Evolutionary conservation across 1,140 invertebrate genomes (phyloP), one percentile per base, ranked within the genome.

Genomic region (Zaprionus lachaisei): DNA sequence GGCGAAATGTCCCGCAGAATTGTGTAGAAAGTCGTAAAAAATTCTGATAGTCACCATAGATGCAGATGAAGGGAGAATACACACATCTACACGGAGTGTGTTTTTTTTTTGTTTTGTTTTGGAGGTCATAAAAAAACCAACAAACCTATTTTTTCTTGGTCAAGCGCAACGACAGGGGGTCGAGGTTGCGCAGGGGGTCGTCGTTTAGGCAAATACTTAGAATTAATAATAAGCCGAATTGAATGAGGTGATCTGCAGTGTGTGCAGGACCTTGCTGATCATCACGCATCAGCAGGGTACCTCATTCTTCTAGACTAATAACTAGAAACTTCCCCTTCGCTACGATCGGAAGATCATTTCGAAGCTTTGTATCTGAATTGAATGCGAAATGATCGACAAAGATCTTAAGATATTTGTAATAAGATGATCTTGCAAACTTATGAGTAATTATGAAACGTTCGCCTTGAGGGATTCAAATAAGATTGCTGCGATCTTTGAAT

Each of bases 71-170:
- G 41, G 60, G 60, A n/a, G 47, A 44, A 49, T n/a, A 49, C 22
- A 62, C 31, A 15, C 22, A 38, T n/a, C 34, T 9, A 22, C 20
- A 22, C 24, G 54, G 24, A 24, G 9, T 17, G 4, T 71, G 24
- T 63, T 26, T 49, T 5, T 49, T 49, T 22, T 22, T 31, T 20
- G 57, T 55, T 51, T 57, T 67, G 37, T 44, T 63, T 44, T 14
- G 70, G 75, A 55, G 83, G 84, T 89, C 85, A 87, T 87, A 77
- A 87, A 85, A 75, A 83, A 87, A 89, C 81, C 80, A 83, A 87
- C 84, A 83, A 87, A 79, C 73, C 75, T 74, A 83, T 84, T 90
- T 83, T 44, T 72, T 77, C 57, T 70, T 84, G 84, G 84, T 87
- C 84, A 87, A 89, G 84, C 81, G 68, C 81, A 84, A 61, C 84